Evolutionary conservation across 2,113 vertebrate genomes (phyloP).

Genomic region (Oxyura jamaicensis): DNA sequence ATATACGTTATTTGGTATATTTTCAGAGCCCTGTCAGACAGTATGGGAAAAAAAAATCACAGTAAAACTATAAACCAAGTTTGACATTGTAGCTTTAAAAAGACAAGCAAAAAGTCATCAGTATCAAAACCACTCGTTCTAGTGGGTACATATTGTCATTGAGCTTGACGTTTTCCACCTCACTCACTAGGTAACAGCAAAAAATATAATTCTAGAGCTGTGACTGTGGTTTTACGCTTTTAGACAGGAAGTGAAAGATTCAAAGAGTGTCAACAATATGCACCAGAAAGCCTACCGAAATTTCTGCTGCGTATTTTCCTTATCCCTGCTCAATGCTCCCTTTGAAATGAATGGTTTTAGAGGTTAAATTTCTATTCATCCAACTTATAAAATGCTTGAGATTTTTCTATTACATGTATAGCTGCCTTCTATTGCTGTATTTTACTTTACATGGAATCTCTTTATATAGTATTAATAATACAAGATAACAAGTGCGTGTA

Average conservation of each 20-base stretch:
- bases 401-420: slow-evolving; percentile 20
- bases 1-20: not conserved
- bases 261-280: not conserved
- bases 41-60: not conserved
- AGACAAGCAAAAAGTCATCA: not conserved
- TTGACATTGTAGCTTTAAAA: not conserved
- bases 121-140: not conserved
- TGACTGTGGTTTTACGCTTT: not conserved
- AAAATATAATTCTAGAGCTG: slow-evolving; percentile 2
- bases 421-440: not conserved
- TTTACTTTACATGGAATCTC: slow-evolving; percentile 4
- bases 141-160: not conserved
- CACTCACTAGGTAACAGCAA: not conserved
- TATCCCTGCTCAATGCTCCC: not conserved
- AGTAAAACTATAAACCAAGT: not conserved
- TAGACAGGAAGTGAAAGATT: not conserved
- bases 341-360: slow-evolving; percentile 28
- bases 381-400: not conserved
- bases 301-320: not conserved
- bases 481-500: not conserved
- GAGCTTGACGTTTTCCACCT: slow-evolving; percentile 17
- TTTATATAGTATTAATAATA: slow-evolving; percentile 11
- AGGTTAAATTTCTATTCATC: not conserved
- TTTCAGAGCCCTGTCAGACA: not conserved
- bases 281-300: slow-evolving; percentile 18